Percentiles rank a stretch among this genome's conserved stretches.
Conservation (phyloP, 2,113 vertebrate genomes). For the Syngnathoides biaculeatus region DNA sequence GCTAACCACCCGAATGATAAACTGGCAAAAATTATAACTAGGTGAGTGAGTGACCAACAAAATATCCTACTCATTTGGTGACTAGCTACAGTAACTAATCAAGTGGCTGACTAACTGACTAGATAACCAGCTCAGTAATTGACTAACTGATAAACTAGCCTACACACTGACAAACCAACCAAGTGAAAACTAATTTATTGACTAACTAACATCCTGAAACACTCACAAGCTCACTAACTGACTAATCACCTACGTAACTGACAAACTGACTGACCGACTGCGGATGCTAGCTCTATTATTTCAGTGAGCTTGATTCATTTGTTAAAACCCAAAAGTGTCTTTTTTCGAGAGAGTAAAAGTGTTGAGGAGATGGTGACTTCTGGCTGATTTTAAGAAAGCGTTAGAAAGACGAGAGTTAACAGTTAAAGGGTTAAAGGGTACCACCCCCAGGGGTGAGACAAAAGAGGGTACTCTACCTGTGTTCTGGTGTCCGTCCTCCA, state of each 20-base stretch:
- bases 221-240: no score
- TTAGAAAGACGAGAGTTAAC: slow-evolving; percentile 21
- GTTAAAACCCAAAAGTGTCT: slow-evolving; percentile 50
- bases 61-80: no score
- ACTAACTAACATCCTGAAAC: no score
- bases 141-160: no score
- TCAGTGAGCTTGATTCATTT: slow-evolving; percentile 6
- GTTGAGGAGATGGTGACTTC: slow-evolving; percentile 34
- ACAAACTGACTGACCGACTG: background rate
- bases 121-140: no score
- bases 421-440: slow-evolving; percentile 32
- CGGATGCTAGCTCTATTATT: no score
- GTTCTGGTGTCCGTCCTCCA: slow-evolving; percentile 86
- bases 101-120: background rate
- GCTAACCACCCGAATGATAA: background rate
- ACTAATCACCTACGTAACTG: background rate
- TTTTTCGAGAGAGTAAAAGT: background rate
- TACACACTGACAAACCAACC: background rate
- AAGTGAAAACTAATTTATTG: background rate
- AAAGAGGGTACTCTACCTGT: slow-evolving; percentile 87
- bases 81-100: background rate
- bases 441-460: slow-evolving; percentile 51
- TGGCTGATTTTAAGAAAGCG: slow-evolving; percentile 21
- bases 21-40: no score
- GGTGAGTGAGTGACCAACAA: no score